Conservation (phyloP, 2,113 vertebrate genomes). For the Macrotus californicus region DNA sequence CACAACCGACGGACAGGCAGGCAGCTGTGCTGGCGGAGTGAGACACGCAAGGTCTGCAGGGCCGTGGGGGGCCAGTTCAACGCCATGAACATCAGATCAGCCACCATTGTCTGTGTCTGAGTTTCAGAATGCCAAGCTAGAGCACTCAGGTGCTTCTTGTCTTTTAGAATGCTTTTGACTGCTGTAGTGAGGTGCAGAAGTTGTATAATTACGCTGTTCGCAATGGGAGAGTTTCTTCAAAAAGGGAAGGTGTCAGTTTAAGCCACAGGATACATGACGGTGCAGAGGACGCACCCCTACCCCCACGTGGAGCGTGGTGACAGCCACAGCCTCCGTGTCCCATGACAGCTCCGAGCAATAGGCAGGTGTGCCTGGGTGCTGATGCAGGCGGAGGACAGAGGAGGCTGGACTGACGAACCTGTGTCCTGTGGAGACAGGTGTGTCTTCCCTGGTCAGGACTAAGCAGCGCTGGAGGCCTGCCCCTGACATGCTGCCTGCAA, state of each 20-base stretch:
- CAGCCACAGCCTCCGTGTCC: background rate
- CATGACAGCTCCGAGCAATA: background rate
- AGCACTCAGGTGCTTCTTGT: background rate
- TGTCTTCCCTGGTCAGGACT: too few relatives aligned
- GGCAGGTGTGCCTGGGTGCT: background rate
- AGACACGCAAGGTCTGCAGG: background rate
- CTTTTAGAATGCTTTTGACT: background rate
- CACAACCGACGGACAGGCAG: background rate
- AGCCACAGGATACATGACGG: background rate
- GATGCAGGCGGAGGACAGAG: background rate
- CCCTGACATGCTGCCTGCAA: background rate
- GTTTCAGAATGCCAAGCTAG: background rate
- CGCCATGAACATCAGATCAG: accelerated
- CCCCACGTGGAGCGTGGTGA: background rate
- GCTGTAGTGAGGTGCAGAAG: background rate
- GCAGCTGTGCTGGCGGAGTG: background rate
- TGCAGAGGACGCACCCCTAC: background rate
- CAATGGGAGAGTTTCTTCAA: background rate
- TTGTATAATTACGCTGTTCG: background rate
- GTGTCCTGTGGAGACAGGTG: too few relatives aligned
- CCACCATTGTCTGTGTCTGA: accelerated
- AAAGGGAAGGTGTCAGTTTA: background rate
- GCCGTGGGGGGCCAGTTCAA: background rate
- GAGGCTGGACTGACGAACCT: accelerated
- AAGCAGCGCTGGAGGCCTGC: accelerated